Percentiles rank a stretch among this genome's conserved stretches.
phyloP scores from a whole-genome alignment of 2,888 invertebrate species.

The Xylota segnis region DNA sequence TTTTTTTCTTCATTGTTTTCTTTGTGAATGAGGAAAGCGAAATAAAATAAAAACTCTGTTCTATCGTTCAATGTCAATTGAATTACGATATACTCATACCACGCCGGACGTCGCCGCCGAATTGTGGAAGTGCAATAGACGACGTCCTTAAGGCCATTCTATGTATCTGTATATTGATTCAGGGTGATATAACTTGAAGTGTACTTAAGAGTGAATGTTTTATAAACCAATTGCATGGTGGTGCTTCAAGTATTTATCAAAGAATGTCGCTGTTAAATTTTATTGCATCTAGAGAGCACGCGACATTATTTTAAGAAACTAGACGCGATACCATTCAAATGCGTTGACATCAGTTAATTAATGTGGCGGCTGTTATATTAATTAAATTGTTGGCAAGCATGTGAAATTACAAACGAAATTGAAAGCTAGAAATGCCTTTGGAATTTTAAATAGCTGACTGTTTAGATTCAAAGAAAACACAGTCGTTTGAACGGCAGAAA shows the following conservation, averaged over 20 bases:
- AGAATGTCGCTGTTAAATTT: slow-evolving; percentile 1
- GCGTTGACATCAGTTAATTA: slow-evolving; percentile 6
- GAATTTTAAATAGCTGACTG: not conserved
- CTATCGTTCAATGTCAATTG: slow-evolving; percentile 37
- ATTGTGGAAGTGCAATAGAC: slow-evolving; percentile 26
- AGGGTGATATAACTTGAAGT: slow-evolving; percentile 3
- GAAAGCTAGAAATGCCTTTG: not conserved
- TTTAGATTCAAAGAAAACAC: not conserved
- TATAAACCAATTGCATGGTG: slow-evolving; percentile 5
- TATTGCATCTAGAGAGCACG: slow-evolving; percentile 10
- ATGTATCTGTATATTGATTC: slow-evolving; percentile 11
- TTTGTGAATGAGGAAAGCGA: slow-evolving; percentile 21
- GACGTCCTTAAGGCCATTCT: slow-evolving; percentile 31
- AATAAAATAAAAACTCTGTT: not conserved
- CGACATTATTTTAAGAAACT: slow-evolving; percentile 3
- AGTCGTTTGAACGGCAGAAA: not conserved
- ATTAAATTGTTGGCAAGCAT: slow-evolving; percentile 1
- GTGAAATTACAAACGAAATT: slow-evolving; percentile 16
- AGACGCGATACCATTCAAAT: not conserved
- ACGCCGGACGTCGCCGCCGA: not conserved
- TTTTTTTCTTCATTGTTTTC: not conserved
- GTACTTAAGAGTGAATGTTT: not conserved
- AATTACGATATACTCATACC: slow-evolving; percentile 19
- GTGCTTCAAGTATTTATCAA: not conserved
- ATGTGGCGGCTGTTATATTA: slow-evolving; percentile 16